phyloP scores from a whole-genome alignment of 37 sponge, comb jelly and placozoan genomes.

The Lycopodina hypogea region DNA sequence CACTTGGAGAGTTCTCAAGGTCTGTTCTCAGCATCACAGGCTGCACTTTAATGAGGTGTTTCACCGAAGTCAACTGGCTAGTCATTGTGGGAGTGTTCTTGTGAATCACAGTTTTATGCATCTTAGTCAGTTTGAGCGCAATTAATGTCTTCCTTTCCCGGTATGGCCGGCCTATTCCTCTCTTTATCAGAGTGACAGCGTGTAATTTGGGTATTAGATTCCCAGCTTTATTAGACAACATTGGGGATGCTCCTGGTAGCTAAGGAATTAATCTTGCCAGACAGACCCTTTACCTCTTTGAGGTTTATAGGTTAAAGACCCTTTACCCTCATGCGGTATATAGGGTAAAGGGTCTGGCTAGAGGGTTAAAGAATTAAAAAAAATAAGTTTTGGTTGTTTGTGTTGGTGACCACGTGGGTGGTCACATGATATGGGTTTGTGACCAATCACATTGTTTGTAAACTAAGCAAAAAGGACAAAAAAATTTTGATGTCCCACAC shows the following conservation, averaged over 20 bases:
- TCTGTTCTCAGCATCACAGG: constrained; percentile 67
- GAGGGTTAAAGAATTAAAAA: too few species aligned
- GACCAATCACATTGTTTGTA: constrained; percentile 35
- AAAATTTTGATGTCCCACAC: constrained; percentile 48
- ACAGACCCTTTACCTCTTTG: too few species aligned
- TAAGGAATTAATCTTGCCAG: too few species aligned
- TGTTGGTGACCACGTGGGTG: constrained; percentile 6
- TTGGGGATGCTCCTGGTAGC: too few species aligned
- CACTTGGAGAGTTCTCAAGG: constrained; percentile 56
- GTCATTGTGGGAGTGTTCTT: constrained; percentile 82
- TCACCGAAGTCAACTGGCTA: constrained; percentile 59
- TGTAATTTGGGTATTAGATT: constrained; percentile 46
- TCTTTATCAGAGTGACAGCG: constrained; percentile 76
- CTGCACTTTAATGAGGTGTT: constrained; percentile 62
- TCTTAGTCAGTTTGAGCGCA: constrained; percentile 64
- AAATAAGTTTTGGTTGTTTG: neutral
- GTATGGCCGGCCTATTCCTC: constrained; percentile 77
- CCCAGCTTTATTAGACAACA: constrained; percentile 22
- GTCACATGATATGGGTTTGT: constrained; percentile 26
- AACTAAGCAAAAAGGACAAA: constrained; percentile 14
- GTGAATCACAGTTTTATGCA: constrained; percentile 71
- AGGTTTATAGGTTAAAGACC: too few species aligned
- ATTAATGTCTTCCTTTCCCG: constrained; percentile 77
- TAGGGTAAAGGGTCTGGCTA: too few species aligned
- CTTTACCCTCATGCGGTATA: too few species aligned